Evolutionary conservation across 2,888 invertebrate species (phyloP), one percentile per base, ranked within the genome.

Genomic region (Cyaniris semiargus): DNA sequence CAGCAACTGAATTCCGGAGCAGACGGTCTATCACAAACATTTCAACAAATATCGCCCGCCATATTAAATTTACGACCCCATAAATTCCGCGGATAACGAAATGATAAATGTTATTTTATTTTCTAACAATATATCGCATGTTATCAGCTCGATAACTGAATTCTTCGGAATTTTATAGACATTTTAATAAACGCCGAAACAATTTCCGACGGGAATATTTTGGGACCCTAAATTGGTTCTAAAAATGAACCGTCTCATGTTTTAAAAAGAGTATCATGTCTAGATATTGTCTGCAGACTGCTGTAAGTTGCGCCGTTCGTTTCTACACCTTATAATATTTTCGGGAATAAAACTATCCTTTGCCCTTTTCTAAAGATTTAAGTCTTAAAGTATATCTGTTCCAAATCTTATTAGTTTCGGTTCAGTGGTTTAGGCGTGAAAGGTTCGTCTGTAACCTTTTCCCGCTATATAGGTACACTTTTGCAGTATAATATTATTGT

Each of bases 1-100:
- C 15, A 21, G 66, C 66, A 6, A 66, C 66, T 27, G 18, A 6
- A 18, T 31, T 31, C 27, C 27, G 27, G 66, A 66, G 66, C 27
- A 31, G 27, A 27, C 15, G 27, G 83, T 44, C 75, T 75, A 66
- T 66, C 66, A 31, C 66, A 31, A 27, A 31, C 31, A 66, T 31
- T 74, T 53, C 74, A 48, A 74, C 74, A 44, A 48, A 27, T 53
- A 74, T 74, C 74, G 72, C 21, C 44, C 74, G 74, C 48, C 74
- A 74, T 74, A 74, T 74, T 74, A 74, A 48, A 78, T 78, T 78
- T 78, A 78, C 76, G 60, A 70, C 48, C 21, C 44, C 70, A 78
- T 78, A 78, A 78, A 78, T 78, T 76, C 58, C 23, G 60, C 48
- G 75, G 78, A 78, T 78, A 77, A 77, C 66, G 23, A 77, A 70